Evolutionary conservation across 2,888 invertebrate species (phyloP).

Genomic region (Sinotaia quadrata): DNA sequence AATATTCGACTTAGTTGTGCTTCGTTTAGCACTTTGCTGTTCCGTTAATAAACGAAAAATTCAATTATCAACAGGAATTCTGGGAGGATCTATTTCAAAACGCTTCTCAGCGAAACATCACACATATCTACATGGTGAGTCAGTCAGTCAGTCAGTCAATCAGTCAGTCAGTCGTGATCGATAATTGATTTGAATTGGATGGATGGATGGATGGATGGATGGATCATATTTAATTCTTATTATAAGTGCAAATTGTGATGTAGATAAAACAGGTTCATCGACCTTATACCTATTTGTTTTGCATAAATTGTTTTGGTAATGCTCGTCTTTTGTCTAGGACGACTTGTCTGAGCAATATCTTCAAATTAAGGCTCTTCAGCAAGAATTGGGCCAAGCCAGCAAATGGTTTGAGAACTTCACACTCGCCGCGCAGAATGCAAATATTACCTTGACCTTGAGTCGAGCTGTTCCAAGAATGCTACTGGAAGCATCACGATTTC

Average conservation of each 20-base stretch:
- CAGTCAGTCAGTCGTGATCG: neutral
- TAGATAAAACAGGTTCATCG: no score
- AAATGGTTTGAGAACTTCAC: conserved; percentile 8
- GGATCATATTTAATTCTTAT: no score
- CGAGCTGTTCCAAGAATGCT: conserved; percentile 11
- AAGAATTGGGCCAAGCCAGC: neutral
- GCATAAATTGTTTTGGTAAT: neutral
- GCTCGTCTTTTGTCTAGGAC: neutral
- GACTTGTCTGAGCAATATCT: conserved; percentile 2
- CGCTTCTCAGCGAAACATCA: neutral
- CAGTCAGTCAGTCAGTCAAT: neutral
- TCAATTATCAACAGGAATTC: conserved; percentile 3
- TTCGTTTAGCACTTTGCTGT: no score
- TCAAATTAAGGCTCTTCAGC: conserved; percentile 1
- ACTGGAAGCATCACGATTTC: conserved; percentile 7
- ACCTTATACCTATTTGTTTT: neutral
- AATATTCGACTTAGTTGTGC: no score
- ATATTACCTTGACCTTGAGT: conserved; percentile 10
- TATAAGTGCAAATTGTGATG: no score
- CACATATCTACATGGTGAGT: conserved; percentile 3
- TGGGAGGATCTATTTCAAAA: conserved; percentile 11
- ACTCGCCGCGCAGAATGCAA: neutral
- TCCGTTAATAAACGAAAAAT: no score
- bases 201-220: neutral
- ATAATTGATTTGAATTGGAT: neutral